These are phyloP conservation scores for Trichopria drosophilae DNA, from an alignment of 2,888 invertebrate species.

Conservation along the genomic window DNA sequence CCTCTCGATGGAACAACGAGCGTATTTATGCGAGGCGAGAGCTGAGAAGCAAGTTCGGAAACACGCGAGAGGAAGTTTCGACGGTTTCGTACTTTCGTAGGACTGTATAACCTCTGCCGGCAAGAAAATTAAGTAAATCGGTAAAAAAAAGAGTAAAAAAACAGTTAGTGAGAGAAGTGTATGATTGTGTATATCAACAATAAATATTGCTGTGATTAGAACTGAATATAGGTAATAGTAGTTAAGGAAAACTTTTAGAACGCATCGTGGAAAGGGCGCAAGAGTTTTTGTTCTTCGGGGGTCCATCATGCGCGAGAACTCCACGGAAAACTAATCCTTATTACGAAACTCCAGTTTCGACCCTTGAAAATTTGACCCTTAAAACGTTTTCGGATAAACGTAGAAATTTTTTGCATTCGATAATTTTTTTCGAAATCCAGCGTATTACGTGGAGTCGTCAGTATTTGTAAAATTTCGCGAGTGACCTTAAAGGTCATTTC, in stretches of 20 bases:
- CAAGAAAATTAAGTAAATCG: too few species aligned
- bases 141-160: conserved; percentile 32
- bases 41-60: too few species aligned
- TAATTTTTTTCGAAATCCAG: too few species aligned
- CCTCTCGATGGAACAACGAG: conserved; percentile 33
- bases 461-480: too few species aligned
- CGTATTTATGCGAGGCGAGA: conserved; percentile 1
- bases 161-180: conserved; percentile 56
- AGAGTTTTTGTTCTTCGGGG: conserved; percentile 23
- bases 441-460: too few species aligned
- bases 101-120: too few species aligned
- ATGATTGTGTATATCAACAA: conserved; percentile 59
- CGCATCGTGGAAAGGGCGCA: conserved; percentile 38
- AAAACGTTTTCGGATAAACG: not conserved
- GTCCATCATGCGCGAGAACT: conserved; percentile 24
- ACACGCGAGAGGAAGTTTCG: too few species aligned
- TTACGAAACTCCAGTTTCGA: not conserved
- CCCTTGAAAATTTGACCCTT: not conserved
- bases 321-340: not conserved
- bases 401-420: too few species aligned
- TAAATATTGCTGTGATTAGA: conserved; percentile 60
- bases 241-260: conserved; percentile 54
- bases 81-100: too few species aligned
- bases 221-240: conserved; percentile 55
- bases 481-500: too few species aligned